These are phyloP conservation scores for Akabosia matsudoensis DNA, from an alignment of 1,140 invertebrate genomes.

Conservation along the genomic window DNA sequence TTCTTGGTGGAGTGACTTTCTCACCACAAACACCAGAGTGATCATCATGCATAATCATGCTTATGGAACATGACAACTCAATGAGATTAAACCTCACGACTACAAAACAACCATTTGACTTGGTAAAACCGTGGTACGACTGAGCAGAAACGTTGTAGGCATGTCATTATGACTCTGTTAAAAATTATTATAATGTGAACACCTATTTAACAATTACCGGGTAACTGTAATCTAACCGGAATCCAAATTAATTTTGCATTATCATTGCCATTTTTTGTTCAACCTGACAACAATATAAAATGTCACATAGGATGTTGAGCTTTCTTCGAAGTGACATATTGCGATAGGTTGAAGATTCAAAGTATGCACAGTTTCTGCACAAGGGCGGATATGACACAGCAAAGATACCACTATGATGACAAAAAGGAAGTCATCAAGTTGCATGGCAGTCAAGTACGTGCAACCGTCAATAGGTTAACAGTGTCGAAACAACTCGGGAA, in stretches of 20 bases:
- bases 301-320: too few relatives aligned
- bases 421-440: too few relatives aligned
- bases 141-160: too few relatives aligned
- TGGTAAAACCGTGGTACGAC: not conserved
- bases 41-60: not conserved
- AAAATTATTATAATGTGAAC: not conserved
- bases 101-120: not conserved
- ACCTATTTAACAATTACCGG: not conserved
- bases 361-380: not conserved
- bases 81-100: not conserved
- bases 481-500: too few relatives aligned
- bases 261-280: not conserved
- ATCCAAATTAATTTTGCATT: not conserved
- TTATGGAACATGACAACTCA: not conserved
- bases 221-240: not conserved
- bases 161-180: too few relatives aligned
- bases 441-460: too few relatives aligned
- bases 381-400: too few relatives aligned
- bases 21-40: too few relatives aligned
- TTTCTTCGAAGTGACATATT: too few relatives aligned
- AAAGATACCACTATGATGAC: too few relatives aligned
- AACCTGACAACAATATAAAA: not conserved
- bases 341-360: not conserved
- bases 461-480: too few relatives aligned
- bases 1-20: not conserved